Percentiles rank a stretch among this genome's conserved stretches.
Evolutionary conservation across 2,797 vertebrate species (phyloP).

Genomic region (Platalea minor): DNA sequence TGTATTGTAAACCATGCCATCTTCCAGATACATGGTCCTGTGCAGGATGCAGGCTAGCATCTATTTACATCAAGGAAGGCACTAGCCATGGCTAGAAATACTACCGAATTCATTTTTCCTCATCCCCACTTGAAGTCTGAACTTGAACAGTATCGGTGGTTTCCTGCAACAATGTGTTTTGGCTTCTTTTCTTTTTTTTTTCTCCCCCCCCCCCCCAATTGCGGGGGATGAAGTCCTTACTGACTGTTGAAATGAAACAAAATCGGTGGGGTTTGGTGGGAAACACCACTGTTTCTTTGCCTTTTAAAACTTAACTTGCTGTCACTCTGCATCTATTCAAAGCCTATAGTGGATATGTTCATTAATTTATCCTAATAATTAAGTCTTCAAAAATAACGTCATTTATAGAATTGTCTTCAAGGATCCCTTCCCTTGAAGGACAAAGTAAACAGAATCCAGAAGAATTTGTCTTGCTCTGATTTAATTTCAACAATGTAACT

Average conservation of each 20-base stretch:
- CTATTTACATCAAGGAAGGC: not conserved
- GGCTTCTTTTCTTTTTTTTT: not conserved
- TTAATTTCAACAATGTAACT: not conserved
- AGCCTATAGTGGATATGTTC: not conserved
- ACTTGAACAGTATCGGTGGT: not conserved
- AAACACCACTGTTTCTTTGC: not conserved
- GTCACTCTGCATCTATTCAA: not conserved
- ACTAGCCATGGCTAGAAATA: not conserved
- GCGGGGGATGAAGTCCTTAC: not conserved
- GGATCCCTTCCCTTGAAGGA: not conserved
- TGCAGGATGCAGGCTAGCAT: not conserved
- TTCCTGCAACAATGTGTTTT: not conserved
- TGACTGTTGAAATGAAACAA: not conserved
- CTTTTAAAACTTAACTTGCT: not conserved
- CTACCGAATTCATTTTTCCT: not conserved
- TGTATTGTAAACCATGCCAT: rapidly evolving
- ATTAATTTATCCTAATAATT: not conserved
- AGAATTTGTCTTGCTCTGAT: not conserved
- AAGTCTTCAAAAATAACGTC: not conserved
- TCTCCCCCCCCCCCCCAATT: too few species aligned
- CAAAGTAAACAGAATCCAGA: not conserved
- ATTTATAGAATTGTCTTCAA: not conserved
- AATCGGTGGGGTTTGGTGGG: not conserved
- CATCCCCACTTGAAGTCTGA: not conserved
- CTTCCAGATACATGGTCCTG: not conserved